These are phyloP conservation scores for Pantelozetes paolii DNA, from an alignment of 2,888 invertebrate species.

Conservation along the genomic window DNA sequence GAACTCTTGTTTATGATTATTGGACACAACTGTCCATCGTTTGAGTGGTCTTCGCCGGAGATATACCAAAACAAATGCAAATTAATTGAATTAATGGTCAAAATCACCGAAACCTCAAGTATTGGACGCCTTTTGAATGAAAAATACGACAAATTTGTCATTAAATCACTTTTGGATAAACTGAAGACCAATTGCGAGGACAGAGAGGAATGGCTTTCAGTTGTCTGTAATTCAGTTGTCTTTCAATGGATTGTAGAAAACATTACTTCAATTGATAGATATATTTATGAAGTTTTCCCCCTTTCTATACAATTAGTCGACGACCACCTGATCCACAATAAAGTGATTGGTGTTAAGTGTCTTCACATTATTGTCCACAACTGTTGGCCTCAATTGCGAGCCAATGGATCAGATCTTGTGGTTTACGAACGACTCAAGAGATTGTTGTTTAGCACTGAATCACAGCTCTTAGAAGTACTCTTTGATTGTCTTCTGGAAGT, in stretches of 20 bases:
- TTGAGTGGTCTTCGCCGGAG: too few relatives aligned
- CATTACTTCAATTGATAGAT: background rate
- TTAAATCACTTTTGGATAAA: slow-evolving; percentile 10
- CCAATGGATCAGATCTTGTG: background rate
- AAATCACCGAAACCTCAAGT: background rate
- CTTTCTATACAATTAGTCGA: slow-evolving; percentile 3
- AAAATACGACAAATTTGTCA: background rate
- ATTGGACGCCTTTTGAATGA: slow-evolving; percentile 7
- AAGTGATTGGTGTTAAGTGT: background rate
- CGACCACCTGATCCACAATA: background rate
- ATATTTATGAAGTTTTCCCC: slow-evolving; percentile 1
- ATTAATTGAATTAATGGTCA: slow-evolving; percentile 5
- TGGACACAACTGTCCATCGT: too few relatives aligned
- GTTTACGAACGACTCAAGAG: background rate
- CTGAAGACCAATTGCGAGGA: background rate
- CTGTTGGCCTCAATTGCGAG: slow-evolving; percentile 1
- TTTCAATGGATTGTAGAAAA: slow-evolving; percentile 21
- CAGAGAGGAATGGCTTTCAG: background rate
- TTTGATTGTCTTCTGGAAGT: background rate
- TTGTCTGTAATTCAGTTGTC: background rate
- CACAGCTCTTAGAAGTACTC: background rate
- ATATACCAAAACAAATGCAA: slow-evolving; percentile 24
- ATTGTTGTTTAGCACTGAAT: background rate
- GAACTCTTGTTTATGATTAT: slow-evolving; percentile 9
- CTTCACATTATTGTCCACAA: background rate